Evolutionary conservation across 2,888 invertebrate genomes (phyloP).

Genomic region (Dioctria linearis): DNA sequence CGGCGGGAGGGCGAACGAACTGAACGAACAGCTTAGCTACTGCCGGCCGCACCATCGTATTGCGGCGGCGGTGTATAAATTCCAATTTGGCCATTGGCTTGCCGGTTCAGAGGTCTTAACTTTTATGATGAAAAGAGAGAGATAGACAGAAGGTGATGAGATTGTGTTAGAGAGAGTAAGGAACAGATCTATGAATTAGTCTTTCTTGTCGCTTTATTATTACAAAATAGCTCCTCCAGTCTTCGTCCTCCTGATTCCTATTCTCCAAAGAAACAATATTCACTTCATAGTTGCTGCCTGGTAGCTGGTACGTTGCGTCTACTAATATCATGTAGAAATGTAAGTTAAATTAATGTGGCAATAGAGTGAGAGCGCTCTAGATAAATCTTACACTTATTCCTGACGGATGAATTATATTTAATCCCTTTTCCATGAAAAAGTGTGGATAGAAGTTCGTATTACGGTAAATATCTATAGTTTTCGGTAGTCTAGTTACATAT

Average conservation of each 20-base stretch:
- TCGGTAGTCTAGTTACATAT: too few relatives aligned
- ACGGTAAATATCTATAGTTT: too few relatives aligned
- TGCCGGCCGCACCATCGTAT: neutral
- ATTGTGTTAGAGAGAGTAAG: too few relatives aligned
- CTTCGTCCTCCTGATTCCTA: too few relatives aligned
- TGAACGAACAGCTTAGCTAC: too few relatives aligned
- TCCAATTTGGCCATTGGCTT: conserved; percentile 10
- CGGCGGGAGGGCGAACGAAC: conserved; percentile 3
- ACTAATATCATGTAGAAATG: neutral
- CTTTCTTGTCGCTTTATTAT: neutral
- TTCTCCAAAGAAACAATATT: neutral
- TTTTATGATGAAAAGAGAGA: conserved; percentile 17
- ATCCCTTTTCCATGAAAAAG: too few relatives aligned
- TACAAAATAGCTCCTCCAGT: neutral
- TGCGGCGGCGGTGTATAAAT: conserved; percentile 9
- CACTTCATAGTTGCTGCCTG: neutral
- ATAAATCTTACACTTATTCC: too few relatives aligned
- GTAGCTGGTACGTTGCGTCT: neutral
- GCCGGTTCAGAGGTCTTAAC: conserved; percentile 42
- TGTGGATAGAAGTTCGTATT: too few relatives aligned
- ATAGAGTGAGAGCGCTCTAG: neutral
- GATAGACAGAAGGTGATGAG: too few relatives aligned
- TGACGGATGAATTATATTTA: too few relatives aligned
- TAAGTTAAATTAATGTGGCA: neutral
- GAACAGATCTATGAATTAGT: neutral